Conservation (phyloP, 2,797 vertebrate genomes). For the Leptoclinus maculatus region DNA sequence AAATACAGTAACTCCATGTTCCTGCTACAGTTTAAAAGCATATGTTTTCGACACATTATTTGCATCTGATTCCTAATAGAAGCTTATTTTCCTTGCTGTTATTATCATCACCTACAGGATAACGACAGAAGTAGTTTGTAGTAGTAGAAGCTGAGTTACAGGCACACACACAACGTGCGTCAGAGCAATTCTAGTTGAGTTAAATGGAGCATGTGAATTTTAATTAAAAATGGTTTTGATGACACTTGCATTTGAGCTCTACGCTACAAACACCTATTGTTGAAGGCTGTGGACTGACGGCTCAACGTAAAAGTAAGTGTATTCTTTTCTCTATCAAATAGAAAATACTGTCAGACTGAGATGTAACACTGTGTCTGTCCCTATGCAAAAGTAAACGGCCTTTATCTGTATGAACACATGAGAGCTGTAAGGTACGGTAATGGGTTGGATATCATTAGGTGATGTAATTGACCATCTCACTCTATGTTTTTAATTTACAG, state of each 20-base stretch:
- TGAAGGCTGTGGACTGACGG: conserved; percentile 18
- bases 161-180: conserved; percentile 10
- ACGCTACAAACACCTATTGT: background rate
- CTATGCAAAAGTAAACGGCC: background rate
- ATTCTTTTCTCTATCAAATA: background rate
- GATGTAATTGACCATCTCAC: background rate
- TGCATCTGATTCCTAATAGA: background rate
- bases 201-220: conserved; percentile 73
- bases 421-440: background rate
- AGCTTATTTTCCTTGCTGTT: background rate
- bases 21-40: background rate
- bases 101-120: background rate
- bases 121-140: background rate
- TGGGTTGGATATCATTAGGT: no score
- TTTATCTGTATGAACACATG: background rate
- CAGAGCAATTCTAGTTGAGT: conserved; percentile 44
- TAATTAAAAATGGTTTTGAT: conserved; percentile 74
- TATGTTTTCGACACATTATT: background rate
- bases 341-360: background rate
- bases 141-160: background rate
- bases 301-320: conserved; percentile 59
- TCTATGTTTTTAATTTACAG: background rate
- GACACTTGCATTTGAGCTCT: conserved; percentile 20
- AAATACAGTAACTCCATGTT: background rate
- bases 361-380: background rate